Evolutionary conservation across 1,140 invertebrate genomes (phyloP).

Genomic region (Cecropterus lyciades): DNA sequence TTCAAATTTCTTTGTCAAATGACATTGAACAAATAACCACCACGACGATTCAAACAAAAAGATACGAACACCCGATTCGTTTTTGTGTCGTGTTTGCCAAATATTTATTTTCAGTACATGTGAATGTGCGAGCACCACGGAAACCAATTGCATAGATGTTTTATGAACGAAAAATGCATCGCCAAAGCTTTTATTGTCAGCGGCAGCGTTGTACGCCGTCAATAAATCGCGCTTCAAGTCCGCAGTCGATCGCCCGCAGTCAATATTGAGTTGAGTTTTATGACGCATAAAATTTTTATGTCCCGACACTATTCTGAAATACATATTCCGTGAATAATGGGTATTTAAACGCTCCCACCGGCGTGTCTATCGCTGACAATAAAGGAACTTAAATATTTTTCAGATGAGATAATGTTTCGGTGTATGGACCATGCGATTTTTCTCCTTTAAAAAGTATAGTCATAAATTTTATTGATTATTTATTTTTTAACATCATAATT

Average conservation of each 20-base stretch:
- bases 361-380: too few species aligned
- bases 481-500: too few species aligned
- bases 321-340: conserved; percentile 48
- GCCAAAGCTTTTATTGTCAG: conserved; percentile 33
- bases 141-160: conserved; percentile 34
- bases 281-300: conserved; percentile 50
- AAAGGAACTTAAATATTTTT: too few species aligned
- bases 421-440: too few species aligned
- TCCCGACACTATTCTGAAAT: conserved; percentile 40
- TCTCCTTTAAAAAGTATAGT: too few species aligned
- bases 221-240: conserved; percentile 22
- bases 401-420: too few species aligned
- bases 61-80: not conserved
- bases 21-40: not conserved
- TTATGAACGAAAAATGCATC: conserved; percentile 35
- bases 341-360: conserved; percentile 35
- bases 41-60: not conserved
- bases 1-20: too few species aligned
- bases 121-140: not conserved
- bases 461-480: too few species aligned
- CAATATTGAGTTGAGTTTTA: conserved; percentile 48
- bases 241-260: conserved; percentile 18
- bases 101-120: conserved; percentile 21
- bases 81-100: not conserved
- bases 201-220: conserved; percentile 20